A percentile compares a stretch with the other conserved stretches of the same genome.
These are phyloP conservation scores for Celastrina argiolus DNA, from an alignment of 2,888 invertebrate species.

Conservation along the genomic window DNA sequence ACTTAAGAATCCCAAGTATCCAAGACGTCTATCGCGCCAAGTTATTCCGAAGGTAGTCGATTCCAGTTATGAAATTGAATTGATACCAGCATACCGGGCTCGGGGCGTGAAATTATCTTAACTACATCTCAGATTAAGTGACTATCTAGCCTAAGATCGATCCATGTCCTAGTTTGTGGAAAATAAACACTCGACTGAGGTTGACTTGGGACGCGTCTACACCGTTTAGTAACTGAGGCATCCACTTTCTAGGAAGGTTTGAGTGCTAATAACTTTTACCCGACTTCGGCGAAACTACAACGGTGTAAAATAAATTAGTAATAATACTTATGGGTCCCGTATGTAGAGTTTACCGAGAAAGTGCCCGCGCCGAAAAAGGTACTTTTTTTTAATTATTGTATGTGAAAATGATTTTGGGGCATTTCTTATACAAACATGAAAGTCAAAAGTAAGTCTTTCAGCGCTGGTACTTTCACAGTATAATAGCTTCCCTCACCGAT, in stretches of 20 bases:
- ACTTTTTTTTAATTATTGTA: too few relatives aligned
- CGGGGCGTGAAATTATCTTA: constrained; percentile 61
- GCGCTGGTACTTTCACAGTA: too few relatives aligned
- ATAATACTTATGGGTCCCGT: too few relatives aligned
- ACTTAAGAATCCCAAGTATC: constrained; percentile 23
- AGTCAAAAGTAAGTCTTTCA: too few relatives aligned
- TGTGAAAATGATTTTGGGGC: too few relatives aligned
- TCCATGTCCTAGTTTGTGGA: constrained; percentile 50
- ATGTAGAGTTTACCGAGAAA: too few relatives aligned
- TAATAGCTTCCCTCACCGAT: too few relatives aligned
- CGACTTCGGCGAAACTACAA: too few relatives aligned
- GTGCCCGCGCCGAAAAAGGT: too few relatives aligned
- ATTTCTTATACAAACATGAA: too few relatives aligned
- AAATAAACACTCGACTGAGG: constrained; percentile 40
- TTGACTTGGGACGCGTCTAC: constrained; percentile 21
- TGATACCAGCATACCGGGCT: constrained; percentile 43
- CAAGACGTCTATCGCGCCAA: constrained; percentile 26
- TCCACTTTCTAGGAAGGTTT: neutral
- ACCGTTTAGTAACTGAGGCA: neutral
- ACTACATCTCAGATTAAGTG: constrained; percentile 62
- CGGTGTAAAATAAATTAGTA: too few relatives aligned
- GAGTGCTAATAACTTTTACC: too few relatives aligned
- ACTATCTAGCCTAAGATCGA: constrained; percentile 48
- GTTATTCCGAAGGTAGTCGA: constrained; percentile 34
- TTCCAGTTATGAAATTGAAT: constrained; percentile 62